phyloP scores from a whole-genome alignment of 2,113 vertebrate genomes.

The Scomber scombrus region DNA sequence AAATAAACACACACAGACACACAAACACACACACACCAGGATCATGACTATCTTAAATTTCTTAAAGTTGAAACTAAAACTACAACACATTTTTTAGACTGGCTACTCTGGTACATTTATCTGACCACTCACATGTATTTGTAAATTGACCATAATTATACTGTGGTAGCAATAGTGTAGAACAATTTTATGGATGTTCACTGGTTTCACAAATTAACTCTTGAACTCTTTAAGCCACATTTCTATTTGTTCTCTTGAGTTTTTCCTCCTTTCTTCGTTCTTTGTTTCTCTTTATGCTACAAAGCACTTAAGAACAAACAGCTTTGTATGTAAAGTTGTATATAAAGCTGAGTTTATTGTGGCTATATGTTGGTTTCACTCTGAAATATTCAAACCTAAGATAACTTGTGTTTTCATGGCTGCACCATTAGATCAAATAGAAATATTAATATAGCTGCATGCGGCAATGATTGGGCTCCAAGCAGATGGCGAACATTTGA shows the following conservation, averaged over 20 bases:
- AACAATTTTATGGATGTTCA: background rate
- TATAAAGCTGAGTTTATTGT: no score
- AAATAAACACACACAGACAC: background rate
- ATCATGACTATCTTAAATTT: background rate
- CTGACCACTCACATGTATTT: background rate
- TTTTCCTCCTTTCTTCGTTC: no score
- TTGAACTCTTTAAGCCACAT: no score
- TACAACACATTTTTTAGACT: background rate
- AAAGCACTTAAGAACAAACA: no score
- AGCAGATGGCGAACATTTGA: no score
- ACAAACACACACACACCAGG: background rate
- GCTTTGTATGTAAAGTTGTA: no score
- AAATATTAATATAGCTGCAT: constrained; percentile 25
- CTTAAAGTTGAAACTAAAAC: background rate
- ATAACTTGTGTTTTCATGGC: constrained; percentile 7
- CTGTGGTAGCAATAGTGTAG: background rate
- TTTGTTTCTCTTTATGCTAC: no score
- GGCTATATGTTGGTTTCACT: no score
- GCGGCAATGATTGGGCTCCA: no score
- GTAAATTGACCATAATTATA: background rate
- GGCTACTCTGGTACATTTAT: background rate
- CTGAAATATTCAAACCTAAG: background rate
- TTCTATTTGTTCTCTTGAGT: no score
- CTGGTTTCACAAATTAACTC: background rate
- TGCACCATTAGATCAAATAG: constrained; percentile 22